Percentiles rank a stretch among this genome's conserved stretches.
These are phyloP conservation scores for Bombus polaris DNA, from an alignment of 1,140 invertebrate genomes.

Conservation along the genomic window DNA sequence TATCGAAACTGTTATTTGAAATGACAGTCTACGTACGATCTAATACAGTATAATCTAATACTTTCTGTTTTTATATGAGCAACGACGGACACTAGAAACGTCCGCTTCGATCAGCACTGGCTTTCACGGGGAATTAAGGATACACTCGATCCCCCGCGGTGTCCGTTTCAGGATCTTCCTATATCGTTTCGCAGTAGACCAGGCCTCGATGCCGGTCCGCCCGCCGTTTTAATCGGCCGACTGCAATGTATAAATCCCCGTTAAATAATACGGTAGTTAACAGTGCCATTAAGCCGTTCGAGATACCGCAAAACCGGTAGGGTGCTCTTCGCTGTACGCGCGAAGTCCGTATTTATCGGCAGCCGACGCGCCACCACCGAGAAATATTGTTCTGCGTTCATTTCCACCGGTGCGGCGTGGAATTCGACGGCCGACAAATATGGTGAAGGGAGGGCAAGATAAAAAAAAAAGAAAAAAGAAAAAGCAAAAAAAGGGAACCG, in stretches of 20 bases:
- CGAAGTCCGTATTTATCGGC: constrained; percentile 71
- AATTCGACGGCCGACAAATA: constrained; percentile 31
- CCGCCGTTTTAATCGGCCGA: constrained; percentile 72
- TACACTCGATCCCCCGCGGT: constrained; percentile 40
- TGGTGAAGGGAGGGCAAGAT: background rate
- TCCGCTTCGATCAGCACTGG: constrained; percentile 16
- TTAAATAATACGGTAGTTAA: constrained; percentile 76
- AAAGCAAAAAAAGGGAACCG: background rate
- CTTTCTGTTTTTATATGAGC: background rate
- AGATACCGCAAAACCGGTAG: constrained; percentile 71
- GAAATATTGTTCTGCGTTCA: constrained; percentile 68
- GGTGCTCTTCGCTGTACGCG: constrained; percentile 50
- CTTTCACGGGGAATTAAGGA: constrained; percentile 67
- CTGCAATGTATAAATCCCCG: constrained; percentile 74
- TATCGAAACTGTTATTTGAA: background rate
- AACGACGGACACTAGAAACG: background rate
- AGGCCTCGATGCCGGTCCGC: background rate
- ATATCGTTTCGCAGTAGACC: constrained; percentile 26
- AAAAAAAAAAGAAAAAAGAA: background rate
- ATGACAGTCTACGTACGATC: too few species aligned
- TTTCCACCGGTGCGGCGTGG: constrained; percentile 17
- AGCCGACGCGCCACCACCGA: constrained; percentile 58
- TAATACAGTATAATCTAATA: too few species aligned
- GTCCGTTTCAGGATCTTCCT: constrained; percentile 40
- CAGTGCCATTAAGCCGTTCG: constrained; percentile 74